A percentile compares a stretch with the other conserved stretches of the same genome.
These are phyloP conservation scores for Dendrolimus pini DNA, from an alignment of 2,888 invertebrate species.

Conservation along the genomic window DNA sequence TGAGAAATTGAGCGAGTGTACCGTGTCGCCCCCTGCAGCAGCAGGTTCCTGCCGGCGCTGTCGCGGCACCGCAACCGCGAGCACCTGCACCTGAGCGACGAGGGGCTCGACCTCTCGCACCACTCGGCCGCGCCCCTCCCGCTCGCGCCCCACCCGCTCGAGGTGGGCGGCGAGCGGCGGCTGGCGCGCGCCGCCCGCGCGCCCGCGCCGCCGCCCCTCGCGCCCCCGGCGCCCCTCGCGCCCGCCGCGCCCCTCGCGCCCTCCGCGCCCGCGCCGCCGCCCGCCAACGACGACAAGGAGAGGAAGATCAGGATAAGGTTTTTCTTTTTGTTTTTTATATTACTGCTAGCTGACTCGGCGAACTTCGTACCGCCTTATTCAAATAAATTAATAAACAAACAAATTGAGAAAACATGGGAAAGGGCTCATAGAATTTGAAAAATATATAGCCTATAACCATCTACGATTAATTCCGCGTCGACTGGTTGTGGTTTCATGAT, in stretches of 20 bases:
- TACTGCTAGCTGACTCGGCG: no score
- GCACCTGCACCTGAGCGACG: constrained; percentile 64
- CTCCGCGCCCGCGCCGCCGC: not conserved
- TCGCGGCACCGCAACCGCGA: constrained; percentile 54
- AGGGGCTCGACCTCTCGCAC: constrained; percentile 34
- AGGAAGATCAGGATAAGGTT: constrained; percentile 4
- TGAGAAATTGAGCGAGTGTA: no score
- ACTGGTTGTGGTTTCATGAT: no score
- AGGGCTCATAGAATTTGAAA: no score
- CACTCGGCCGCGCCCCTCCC: constrained; percentile 7
- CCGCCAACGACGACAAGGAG: not conserved
- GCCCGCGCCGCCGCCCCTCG: constrained; percentile 9
- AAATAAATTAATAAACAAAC: no score
- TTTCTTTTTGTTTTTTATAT: no score
- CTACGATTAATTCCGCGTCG: no score
- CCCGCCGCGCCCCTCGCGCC: no score
- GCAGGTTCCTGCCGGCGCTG: constrained; percentile 51
- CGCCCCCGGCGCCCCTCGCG: constrained; percentile 1
- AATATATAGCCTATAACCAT: no score
- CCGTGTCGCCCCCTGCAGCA: constrained; percentile 3
- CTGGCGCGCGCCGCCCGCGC: not conserved
- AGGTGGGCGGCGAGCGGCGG: constrained; percentile 13
- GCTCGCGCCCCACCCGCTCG: not conserved
- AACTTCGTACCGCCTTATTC: no score
- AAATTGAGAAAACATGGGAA: no score